These are phyloP conservation scores for Otolemur garnettii DNA, from an alignment of 2,113 vertebrate genomes.

Conservation along the genomic window DNA sequence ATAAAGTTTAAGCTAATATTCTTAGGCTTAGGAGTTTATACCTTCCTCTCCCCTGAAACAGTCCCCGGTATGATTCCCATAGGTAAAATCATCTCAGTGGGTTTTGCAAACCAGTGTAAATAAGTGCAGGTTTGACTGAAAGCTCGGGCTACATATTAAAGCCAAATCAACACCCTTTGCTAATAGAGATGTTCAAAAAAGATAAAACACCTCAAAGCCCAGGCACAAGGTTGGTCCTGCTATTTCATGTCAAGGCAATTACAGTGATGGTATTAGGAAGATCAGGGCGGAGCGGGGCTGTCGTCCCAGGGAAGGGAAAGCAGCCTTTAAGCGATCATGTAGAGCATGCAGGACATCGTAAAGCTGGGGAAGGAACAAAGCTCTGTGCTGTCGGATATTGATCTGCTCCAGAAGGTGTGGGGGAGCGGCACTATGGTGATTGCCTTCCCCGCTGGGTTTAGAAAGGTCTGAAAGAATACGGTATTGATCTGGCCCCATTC, in stretches of 20 bases:
- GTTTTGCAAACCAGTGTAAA: conserved; percentile 76
- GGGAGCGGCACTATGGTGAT: conserved; percentile 91
- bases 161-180: conserved; percentile 85
- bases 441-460: conserved; percentile 93
- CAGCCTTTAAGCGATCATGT: conserved; percentile 98
- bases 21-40: conserved; percentile 54
- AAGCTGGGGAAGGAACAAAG: conserved; percentile 96
- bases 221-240: conserved; percentile 86
- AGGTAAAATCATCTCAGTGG: conserved; percentile 81
- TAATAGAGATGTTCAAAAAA: conserved; percentile 80
- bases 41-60: conserved; percentile 24
- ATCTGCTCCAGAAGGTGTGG: conserved; percentile 96
- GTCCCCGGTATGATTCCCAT: conserved; percentile 47
- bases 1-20: conserved; percentile 80
- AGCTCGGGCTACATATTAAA: conserved; percentile 79
- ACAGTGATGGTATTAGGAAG: conserved; percentile 89
- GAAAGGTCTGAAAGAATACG: conserved; percentile 93
- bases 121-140: conserved; percentile 69
- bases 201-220: conserved; percentile 86
- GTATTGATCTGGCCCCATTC: conserved; percentile 96
- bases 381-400: conserved; percentile 95
- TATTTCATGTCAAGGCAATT: conserved; percentile 91
- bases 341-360: conserved; percentile 96
- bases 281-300: conserved; percentile 85
- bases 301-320: conserved; percentile 90